Evolutionary conservation across 53 echinoderm and acorn worm genomes (phyloP).

Genomic region (Zoroaster sp.): DNA sequence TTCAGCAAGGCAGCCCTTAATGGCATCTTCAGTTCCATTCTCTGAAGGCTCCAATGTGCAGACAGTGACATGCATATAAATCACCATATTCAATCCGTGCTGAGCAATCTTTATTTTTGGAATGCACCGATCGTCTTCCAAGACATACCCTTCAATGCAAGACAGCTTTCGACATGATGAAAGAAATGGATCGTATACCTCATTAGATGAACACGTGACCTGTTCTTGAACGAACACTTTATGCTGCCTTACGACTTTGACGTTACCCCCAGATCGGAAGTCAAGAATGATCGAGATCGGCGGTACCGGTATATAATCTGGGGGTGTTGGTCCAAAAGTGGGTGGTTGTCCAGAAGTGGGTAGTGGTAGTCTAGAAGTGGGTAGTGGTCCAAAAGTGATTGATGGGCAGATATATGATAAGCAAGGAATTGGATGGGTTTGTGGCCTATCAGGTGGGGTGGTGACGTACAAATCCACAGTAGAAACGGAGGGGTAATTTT

Average conservation of each 20-base stretch:
- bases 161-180: slow-evolving; percentile 3
- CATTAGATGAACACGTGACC: background rate
- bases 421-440: too few species aligned
- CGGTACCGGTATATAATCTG: too few species aligned
- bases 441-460: background rate
- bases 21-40: background rate
- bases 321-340: background rate
- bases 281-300: slow-evolving; percentile 44
- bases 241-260: slow-evolving; percentile 11
- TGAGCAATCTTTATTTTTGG: background rate
- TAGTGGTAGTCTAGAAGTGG: too few species aligned
- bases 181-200: slow-evolving; percentile 46
- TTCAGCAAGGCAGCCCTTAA: background rate
- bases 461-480: background rate
- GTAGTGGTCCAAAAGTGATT: too few species aligned
- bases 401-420: too few species aligned
- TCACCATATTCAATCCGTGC: background rate
- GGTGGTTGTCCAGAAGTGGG: too few species aligned
- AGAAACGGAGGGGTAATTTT: background rate
- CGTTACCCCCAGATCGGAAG: slow-evolving; percentile 46
- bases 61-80: background rate
- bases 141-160: background rate
- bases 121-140: background rate
- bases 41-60: background rate
- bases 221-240: background rate